Conservation (phyloP, 2,113 vertebrate species). For the Pardalotus punctatus region DNA sequence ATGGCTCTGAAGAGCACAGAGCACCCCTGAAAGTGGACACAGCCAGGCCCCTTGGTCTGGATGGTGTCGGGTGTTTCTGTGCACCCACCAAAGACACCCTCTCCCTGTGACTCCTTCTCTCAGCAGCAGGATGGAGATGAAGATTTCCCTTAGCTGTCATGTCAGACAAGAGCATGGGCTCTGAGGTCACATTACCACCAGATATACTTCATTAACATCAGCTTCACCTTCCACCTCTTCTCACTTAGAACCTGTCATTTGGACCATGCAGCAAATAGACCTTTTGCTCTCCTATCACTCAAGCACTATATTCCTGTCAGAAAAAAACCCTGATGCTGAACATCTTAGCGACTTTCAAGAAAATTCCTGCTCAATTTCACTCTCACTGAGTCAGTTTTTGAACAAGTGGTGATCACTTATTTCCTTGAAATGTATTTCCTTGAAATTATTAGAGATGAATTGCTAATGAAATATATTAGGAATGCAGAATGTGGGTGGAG, state of each 20-base stretch:
- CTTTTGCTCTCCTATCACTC: conserved; percentile 37
- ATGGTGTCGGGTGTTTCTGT: background rate
- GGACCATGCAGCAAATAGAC: background rate
- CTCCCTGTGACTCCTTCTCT: background rate
- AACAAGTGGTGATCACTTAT: background rate
- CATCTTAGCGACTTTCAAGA: background rate
- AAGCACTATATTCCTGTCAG: background rate
- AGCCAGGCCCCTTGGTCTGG: background rate
- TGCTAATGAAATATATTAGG: background rate
- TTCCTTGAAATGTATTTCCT: background rate
- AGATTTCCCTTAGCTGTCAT: background rate
- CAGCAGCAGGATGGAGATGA: background rate
- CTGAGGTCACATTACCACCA: background rate
- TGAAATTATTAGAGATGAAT: background rate
- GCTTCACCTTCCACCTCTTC: background rate
- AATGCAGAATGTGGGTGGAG: background rate
- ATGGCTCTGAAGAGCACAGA: background rate
- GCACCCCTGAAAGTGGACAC: rapidly evolving
- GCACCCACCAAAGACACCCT: background rate
- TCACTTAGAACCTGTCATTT: conserved; percentile 23
- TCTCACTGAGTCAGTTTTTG: background rate
- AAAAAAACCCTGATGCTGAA: background rate
- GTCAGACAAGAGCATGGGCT: background rate
- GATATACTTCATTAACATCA: conserved; percentile 17
- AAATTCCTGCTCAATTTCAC: background rate